Base-by-base conservation (phyloP, 1,140 invertebrate genomes). In the Drosophila mayri region DNA sequence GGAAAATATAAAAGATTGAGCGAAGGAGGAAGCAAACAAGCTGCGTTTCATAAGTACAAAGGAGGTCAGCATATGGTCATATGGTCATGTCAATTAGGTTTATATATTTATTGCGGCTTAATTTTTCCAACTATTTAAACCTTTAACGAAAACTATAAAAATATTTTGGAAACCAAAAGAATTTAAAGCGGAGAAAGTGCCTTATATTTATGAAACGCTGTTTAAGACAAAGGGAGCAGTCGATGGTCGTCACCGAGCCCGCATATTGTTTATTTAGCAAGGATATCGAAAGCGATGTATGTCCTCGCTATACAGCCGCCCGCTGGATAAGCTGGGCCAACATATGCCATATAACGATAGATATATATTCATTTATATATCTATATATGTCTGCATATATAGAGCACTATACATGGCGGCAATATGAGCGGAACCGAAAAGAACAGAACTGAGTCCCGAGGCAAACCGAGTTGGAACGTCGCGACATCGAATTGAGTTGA, bases 241-340 rank as follows among this genome's bases (percentile, higher is more conserved):
- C 46, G 73, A 43, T n/a, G 47, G 55, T 60, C 58, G 49, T 44
- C 32, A 14, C 40, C 9, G 20, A 41, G 74, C 76, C 65, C 66
- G 76, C 76, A 78, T 79, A 54, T 79, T 78, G 76, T 78, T 79
- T 78, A 64, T 78, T 79, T 71, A 72, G 75, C 64, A 79, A 78
- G 76, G 76, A 79, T 64, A 79, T 76, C 64, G 46, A 57, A 59
- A 37, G 18, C 62, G 64, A 61, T 63, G 72, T 47, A 72, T 71
- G 50, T 68, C 67, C 55, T 35, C 41, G 41, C 58, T 54, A 30
- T 25, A 11, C 54, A 61, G 74, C 57, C 60, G 70, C 50, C 72
- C 61, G 35, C 61, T 58, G 73, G 50, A 76, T 55, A 44, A 63
- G 58, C 74, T 28, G 38, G 58, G 50, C 75, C 28, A 63, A 46